Conservation (phyloP, 2,113 vertebrate genomes). For the Promerops cafer region DNA sequence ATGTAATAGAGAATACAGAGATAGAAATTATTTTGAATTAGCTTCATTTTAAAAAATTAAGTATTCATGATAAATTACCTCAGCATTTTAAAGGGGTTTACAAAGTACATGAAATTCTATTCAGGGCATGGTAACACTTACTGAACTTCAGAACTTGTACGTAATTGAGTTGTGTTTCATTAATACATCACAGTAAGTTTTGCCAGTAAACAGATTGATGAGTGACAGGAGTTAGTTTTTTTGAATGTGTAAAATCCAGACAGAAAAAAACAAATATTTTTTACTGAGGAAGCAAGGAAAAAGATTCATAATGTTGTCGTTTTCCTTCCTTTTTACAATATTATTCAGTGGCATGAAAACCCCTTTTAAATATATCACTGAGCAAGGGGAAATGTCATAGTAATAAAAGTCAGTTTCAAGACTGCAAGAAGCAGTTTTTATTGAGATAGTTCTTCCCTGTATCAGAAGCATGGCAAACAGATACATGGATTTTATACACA, state of each 20-base stretch:
- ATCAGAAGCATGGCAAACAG: background rate
- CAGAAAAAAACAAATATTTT: background rate
- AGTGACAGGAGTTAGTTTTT: background rate
- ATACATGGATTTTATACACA: accelerated
- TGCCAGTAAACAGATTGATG: background rate
- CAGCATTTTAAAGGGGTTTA: background rate
- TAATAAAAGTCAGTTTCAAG: background rate
- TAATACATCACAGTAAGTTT: background rate
- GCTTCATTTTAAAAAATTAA: background rate
- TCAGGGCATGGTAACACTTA: background rate
- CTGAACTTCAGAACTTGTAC: background rate
- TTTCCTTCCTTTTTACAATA: background rate
- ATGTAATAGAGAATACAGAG: background rate
- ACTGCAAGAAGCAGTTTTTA: background rate
- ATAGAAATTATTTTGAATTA: background rate
- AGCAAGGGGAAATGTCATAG: background rate
- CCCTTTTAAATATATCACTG: background rate
- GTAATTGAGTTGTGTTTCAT: background rate
- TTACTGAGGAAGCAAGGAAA: background rate
- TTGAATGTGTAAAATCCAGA: background rate
- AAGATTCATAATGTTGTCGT: background rate
- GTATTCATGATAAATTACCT: background rate
- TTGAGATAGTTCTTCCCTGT: background rate
- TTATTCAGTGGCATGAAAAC: background rate
- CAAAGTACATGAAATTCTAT: background rate